These are phyloP conservation scores for Hippocampus mohnikei DNA, from an alignment of 2,113 vertebrate species.

Conservation along the genomic window DNA sequence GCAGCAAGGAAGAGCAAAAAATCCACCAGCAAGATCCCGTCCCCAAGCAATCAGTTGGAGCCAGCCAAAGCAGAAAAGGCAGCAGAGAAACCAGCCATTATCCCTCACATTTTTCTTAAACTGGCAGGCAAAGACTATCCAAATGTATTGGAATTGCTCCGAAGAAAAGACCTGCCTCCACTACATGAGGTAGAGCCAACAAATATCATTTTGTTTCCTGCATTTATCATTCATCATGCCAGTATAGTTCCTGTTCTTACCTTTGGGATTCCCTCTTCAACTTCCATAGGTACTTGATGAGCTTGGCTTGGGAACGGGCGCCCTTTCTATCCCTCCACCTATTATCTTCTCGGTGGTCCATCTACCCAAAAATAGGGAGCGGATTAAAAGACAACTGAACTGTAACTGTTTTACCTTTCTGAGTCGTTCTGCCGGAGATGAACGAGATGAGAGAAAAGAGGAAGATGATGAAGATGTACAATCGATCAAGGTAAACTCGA, in stretches of 20 bases:
- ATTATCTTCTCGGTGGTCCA: constrained; percentile 75
- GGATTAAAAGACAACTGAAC: constrained; percentile 18
- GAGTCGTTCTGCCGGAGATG: constrained; percentile 23
- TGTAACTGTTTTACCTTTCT: constrained; percentile 74
- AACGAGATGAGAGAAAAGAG: constrained; percentile 60
- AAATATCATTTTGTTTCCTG: not conserved
- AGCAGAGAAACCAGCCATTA: constrained; percentile 30
- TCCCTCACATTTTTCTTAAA: constrained; percentile 76
- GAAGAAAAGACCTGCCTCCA: constrained; percentile 61
- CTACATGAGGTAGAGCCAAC: constrained; percentile 66
- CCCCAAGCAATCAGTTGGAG: constrained; percentile 27
- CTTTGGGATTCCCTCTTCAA: not conserved
- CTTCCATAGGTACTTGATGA: constrained; percentile 75
- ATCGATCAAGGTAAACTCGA: constrained; percentile 64
- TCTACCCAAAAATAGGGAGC: constrained; percentile 68
- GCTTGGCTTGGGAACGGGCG: constrained; percentile 74
- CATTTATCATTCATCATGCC: not conserved
- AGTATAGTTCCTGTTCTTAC: not conserved
- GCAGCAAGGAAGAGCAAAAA: constrained; percentile 67
- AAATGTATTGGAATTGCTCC: constrained; percentile 59
- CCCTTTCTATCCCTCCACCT: constrained; percentile 73
- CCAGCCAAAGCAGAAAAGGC: constrained; percentile 49
- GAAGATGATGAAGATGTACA: constrained; percentile 29
- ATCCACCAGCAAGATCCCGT: constrained; percentile 48
- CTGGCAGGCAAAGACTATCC: constrained; percentile 42